phyloP scores from a whole-genome alignment of 2,113 vertebrate genomes.

The Tricholaema leucomelas region DNA sequence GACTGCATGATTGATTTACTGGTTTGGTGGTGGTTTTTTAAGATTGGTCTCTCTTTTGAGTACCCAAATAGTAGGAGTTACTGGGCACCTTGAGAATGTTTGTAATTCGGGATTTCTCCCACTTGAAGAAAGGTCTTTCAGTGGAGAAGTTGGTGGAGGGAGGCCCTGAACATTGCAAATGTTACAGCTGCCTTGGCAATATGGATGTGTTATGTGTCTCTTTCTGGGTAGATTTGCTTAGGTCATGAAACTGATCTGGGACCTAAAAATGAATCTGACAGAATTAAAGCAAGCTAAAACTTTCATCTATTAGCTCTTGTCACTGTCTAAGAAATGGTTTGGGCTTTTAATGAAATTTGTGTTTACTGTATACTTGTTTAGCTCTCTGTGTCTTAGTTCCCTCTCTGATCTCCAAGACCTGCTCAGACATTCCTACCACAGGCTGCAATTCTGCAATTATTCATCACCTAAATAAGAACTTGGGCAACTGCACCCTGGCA shows the following conservation, averaged over 20 bases:
- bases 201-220: background rate
- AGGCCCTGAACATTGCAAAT: background rate
- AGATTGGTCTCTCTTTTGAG: background rate
- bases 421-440: slow-evolving; percentile 28
- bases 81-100: background rate
- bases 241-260: background rate
- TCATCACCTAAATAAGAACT: background rate
- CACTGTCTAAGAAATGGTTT: background rate
- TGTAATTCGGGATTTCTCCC: background rate
- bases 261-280: background rate
- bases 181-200: background rate
- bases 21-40: background rate
- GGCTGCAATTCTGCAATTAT: slow-evolving; percentile 30
- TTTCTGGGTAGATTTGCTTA: background rate
- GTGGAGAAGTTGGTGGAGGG: background rate
- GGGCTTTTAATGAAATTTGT: background rate
- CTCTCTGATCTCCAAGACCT: slow-evolving; percentile 31
- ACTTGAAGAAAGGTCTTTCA: background rate
- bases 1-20: background rate
- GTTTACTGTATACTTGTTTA: background rate
- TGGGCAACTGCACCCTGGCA: background rate
- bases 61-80: background rate
- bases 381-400: background rate
- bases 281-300: background rate
- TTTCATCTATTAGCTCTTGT: background rate